These are phyloP conservation scores for Cylloceria caligata DNA, from an alignment of 2,888 invertebrate species.

Conservation along the genomic window DNA sequence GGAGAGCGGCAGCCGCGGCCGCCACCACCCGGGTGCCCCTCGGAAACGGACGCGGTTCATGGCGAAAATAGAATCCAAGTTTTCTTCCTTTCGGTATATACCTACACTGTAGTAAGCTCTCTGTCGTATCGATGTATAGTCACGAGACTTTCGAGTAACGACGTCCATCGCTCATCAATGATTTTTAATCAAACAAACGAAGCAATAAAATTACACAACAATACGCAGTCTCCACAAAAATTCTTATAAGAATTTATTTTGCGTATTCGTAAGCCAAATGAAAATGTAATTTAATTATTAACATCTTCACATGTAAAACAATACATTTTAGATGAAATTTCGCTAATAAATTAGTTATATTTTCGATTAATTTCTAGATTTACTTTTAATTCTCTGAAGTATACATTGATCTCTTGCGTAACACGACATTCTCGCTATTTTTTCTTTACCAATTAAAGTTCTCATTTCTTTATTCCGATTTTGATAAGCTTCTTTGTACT, in stretches of 20 bases:
- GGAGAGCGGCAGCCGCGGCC: conserved; percentile 3
- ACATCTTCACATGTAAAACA: no score
- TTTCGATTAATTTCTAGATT: no score
- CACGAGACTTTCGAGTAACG: neutral
- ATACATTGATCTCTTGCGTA: no score
- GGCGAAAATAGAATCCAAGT: conserved; percentile 81
- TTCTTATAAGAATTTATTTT: no score
- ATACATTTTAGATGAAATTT: no score
- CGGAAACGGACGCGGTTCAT: conserved; percentile 75
- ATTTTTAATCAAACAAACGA: neutral
- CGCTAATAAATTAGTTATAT: no score
- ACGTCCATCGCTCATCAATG: conserved; percentile 1
- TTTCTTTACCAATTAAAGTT: no score
- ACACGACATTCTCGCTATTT: no score
- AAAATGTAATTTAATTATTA: no score
- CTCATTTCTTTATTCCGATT: no score
- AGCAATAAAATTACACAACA: neutral
- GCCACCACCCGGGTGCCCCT: conserved; percentile 38
- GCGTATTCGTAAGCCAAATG: no score
- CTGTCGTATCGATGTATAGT: conserved; percentile 27
- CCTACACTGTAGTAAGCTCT: conserved; percentile 15
- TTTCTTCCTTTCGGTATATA: conserved; percentile 73
- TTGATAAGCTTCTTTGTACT: neutral
- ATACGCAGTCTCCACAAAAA: neutral
- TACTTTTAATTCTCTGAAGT: no score